These are phyloP conservation scores for Micronisus gabar DNA, from an alignment of 2,113 vertebrate species.

Conservation along the genomic window DNA sequence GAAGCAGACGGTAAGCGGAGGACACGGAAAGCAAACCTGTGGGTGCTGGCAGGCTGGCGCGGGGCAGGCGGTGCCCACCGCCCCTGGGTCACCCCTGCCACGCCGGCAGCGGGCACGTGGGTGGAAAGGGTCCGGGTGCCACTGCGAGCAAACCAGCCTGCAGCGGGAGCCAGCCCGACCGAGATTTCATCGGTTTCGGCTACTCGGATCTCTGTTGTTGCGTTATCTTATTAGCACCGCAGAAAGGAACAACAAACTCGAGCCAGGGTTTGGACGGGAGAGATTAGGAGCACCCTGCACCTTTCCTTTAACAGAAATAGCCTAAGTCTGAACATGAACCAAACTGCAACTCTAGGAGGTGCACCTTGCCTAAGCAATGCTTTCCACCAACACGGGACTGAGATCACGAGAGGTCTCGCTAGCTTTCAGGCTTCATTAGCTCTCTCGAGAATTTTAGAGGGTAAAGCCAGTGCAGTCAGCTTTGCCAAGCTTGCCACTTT, in stretches of 20 bases:
- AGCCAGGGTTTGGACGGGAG: background rate
- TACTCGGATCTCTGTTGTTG: background rate
- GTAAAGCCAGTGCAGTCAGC: background rate
- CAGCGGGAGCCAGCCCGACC: background rate
- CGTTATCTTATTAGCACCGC: background rate
- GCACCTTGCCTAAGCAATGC: background rate
- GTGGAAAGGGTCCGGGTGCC: background rate
- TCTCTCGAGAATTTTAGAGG: background rate
- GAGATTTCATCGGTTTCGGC: background rate
- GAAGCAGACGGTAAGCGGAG: slow-evolving; percentile 28
- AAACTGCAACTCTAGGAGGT: slow-evolving; percentile 34
- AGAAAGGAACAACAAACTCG: slow-evolving; percentile 7
- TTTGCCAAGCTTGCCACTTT: slow-evolving; percentile 50
- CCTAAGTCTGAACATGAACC: background rate
- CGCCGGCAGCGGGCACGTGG: accelerated
- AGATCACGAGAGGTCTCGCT: slow-evolving; percentile 20
- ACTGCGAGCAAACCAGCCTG: background rate
- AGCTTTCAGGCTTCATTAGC: slow-evolving; percentile 14
- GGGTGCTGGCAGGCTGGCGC: background rate
- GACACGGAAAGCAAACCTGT: background rate
- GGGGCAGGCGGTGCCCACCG: background rate
- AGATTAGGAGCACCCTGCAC: background rate
- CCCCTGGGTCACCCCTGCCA: background rate
- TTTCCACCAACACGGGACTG: background rate
- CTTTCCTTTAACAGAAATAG: background rate